Evolutionary conservation across 35 echinoderm and acorn worm genomes (phyloP).

Genomic region (Ophiothrix spiculata): DNA sequence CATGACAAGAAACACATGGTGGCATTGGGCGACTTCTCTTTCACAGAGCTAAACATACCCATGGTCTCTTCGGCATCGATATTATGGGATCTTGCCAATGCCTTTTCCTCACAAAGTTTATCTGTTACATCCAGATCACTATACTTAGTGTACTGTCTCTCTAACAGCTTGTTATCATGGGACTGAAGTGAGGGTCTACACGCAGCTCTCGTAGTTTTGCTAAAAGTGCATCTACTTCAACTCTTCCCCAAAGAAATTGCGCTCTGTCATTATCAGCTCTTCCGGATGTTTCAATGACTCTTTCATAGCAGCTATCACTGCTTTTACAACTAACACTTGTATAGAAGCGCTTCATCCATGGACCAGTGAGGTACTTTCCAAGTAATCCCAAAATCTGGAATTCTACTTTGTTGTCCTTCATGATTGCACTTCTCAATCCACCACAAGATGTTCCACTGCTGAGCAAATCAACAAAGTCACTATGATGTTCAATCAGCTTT

Average conservation of each 20-base stretch:
- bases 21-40: conserved; percentile 22
- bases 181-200: background rate
- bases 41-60: conserved; percentile 36
- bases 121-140: background rate
- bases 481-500: conserved; percentile 15
- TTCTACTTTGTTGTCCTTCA: background rate
- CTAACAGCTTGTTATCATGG: background rate
- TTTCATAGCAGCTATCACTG: background rate
- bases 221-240: background rate
- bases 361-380: background rate
- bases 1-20: conserved; percentile 26
- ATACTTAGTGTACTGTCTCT: background rate
- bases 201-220: background rate
- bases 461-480: background rate
- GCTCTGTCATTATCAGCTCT: background rate
- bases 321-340: background rate
- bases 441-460: background rate
- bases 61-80: conserved; percentile 28
- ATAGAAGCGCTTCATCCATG: background rate
- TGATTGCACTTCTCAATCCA: conserved; percentile 19
- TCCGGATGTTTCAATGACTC: background rate
- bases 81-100: conserved; percentile 1
- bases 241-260: background rate
- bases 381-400: background rate
- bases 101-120: background rate